Base-by-base conservation (phyloP, 1,140 invertebrate genomes). In the Drosophila subobscura region DNA sequence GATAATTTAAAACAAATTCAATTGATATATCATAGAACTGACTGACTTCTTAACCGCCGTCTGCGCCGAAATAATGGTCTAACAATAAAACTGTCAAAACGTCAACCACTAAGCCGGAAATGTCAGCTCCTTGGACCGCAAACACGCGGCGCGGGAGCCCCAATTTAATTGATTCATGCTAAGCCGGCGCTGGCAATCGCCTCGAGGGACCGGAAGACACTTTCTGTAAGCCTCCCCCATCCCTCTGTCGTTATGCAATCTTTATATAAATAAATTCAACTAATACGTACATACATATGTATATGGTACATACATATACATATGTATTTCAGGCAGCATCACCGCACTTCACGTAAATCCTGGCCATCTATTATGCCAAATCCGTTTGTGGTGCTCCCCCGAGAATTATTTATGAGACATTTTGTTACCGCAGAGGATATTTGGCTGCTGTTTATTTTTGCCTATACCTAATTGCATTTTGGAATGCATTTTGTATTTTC, bases 41-140 rank as follows among this genome's bases (percentile, higher is more conserved):
- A n/a, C 29, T 49, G 42, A 37, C 16, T 33, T 22, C 1, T 20
- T 3, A 46, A 46, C 45, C 8, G 8, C 2, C 20, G 10, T 27
- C 40, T 20, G 5, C 23, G 22, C 14, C 53, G 14, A 47, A 65
- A 52, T 56, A 74, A 67, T 12, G 10, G 33, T 3, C 3, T 8
- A 12, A 77, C 81, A 85, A 77, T 85, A 85, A 81, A 86, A 81
- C 73, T 85, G 80, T 85, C 80, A 78, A 81, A 77, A 86, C 67
- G 81, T 86, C 80, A 77, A 59, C 80, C 81, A 72, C 77, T 75
- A 86, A 86, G 83, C 83, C 68, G 59, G 41, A 80, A 78, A 66
- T 72, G 66, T 73, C 75, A 65, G 23, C 44, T 45, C 23, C 20
- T 41, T 63, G 79, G 68, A 59, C 58, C 51, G 3, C 16, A 44